Evolutionary conservation across 37 sponge, comb jelly and placozoan genomes (phyloP).

Genomic region (Agelas oroides): DNA sequence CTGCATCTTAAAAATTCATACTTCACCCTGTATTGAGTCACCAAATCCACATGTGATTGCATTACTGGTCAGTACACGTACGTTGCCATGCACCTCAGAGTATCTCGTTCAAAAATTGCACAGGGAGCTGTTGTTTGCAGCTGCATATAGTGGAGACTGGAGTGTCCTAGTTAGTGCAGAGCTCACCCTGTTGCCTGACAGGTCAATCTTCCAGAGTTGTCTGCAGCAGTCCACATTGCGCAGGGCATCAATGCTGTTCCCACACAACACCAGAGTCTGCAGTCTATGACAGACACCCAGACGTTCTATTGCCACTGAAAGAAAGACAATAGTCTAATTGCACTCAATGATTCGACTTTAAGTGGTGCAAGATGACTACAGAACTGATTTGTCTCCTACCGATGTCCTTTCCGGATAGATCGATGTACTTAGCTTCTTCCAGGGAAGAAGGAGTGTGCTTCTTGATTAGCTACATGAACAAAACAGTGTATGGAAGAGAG

Average conservation of each 20-base stretch:
- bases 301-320: constrained; percentile 46
- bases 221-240: constrained; percentile 51
- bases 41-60: no score
- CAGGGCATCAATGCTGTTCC: constrained; percentile 43
- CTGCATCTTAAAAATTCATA: no score
- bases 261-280: constrained; percentile 27
- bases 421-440: constrained; percentile 31
- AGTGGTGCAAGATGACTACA: no score
- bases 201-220: constrained; percentile 62
- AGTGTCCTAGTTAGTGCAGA: no score
- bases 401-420: constrained; percentile 40
- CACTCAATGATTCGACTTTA: background rate
- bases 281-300: constrained; percentile 27
- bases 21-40: no score
- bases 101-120: no score
- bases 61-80: no score
- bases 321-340: background rate
- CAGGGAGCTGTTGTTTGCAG: no score
- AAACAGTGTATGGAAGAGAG: no score
- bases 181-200: constrained; percentile 44
- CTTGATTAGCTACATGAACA: constrained; percentile 30
- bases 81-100: no score
- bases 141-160: no score
- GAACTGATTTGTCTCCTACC: background rate
- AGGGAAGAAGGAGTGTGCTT: constrained; percentile 7